A percentile compares a stretch with the other conserved stretches of the same genome.
Evolutionary conservation across 2,113 vertebrate species (phyloP).

Genomic region (Lepisosteus oculatus): DNA sequence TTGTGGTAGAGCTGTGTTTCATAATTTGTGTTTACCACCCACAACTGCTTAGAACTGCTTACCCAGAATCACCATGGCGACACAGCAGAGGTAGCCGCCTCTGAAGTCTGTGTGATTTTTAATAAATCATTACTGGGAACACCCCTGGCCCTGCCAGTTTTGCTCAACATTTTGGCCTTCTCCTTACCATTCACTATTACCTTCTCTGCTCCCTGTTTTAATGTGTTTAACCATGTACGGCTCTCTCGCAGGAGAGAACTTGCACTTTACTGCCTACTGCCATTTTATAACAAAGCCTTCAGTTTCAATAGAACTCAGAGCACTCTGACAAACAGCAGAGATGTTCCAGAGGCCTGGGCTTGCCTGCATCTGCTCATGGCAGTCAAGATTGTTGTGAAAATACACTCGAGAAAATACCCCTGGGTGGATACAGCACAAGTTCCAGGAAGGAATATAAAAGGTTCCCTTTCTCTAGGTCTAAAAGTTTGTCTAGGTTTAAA

Average conservation of each 20-base stretch:
- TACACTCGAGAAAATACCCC: no score
- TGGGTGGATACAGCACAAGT: no score
- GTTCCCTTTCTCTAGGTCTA: no score
- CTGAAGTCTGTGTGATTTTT: slow-evolving; percentile 6
- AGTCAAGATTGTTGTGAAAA: no score
- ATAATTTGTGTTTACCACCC: slow-evolving; percentile 21
- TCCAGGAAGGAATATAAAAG: no score
- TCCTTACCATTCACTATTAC: not conserved
- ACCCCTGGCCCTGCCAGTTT: not conserved
- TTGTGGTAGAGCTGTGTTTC: not conserved
- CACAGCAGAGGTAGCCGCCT: not conserved
- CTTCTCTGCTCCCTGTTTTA: not conserved
- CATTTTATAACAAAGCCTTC: slow-evolving; percentile 6
- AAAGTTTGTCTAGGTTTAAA: no score
- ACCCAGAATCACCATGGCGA: slow-evolving; percentile 9
- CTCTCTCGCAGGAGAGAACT: slow-evolving; percentile 3
- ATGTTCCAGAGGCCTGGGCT: not conserved
- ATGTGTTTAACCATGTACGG: not conserved
- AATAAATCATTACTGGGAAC: slow-evolving; percentile 5
- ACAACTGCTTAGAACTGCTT: slow-evolving; percentile 18
- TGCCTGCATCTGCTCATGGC: not conserved
- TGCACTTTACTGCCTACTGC: slow-evolving; percentile 8
- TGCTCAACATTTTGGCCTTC: not conserved
- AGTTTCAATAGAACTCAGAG: not conserved
- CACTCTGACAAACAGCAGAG: slow-evolving; percentile 9